Conservation (phyloP, 1,140 invertebrate genomes). For the Coptotermes formosanus region DNA sequence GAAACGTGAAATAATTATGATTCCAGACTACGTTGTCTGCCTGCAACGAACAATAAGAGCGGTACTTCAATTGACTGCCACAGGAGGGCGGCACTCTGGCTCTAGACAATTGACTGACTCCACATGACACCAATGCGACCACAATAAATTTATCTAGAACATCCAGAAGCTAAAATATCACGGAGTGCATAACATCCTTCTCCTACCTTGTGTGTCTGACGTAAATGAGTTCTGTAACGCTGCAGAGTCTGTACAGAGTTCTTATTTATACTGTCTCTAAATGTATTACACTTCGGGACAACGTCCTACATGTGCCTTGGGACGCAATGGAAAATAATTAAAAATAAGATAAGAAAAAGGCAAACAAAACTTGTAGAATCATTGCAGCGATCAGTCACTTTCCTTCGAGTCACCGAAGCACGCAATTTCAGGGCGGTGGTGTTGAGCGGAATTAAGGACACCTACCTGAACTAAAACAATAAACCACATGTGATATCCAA, state of each 20-base stretch:
- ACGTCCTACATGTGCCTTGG: not conserved
- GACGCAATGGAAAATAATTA: not conserved
- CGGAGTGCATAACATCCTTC: not conserved
- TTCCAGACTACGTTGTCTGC: not conserved
- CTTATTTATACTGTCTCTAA: not conserved
- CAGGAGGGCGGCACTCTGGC: not conserved
- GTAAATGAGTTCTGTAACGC: not conserved
- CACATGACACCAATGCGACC: not conserved
- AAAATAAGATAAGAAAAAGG: not conserved
- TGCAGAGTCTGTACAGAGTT: not conserved
- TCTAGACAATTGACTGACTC: not conserved
- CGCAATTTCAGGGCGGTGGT: constrained; percentile 5
- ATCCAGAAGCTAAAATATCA: not conserved
- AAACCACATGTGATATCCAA: not conserved
- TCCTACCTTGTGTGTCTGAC: not conserved
- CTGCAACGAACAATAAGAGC: not conserved
- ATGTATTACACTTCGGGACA: not conserved
- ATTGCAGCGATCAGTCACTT: not conserved
- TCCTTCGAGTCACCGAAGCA: not conserved
- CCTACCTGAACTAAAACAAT: not conserved
- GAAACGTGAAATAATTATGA: not conserved
- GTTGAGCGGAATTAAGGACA: not conserved
- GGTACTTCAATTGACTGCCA: not conserved
- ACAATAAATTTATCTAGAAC: constrained; percentile 2
- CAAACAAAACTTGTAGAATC: not conserved